Base-by-base conservation (phyloP, 1,140 invertebrate species). In the Episyrphus balteatus region DNA sequence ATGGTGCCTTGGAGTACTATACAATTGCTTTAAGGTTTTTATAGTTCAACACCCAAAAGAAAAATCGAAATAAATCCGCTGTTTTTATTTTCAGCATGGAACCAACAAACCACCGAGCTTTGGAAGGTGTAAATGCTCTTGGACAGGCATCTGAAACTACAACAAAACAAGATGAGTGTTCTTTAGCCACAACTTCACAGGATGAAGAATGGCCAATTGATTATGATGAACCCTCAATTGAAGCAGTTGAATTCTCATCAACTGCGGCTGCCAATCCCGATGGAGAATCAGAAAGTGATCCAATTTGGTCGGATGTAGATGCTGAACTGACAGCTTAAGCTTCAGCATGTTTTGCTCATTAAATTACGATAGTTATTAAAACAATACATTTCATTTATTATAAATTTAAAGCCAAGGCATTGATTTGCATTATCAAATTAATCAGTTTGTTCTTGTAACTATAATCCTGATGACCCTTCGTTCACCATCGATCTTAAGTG, bases 241-340 rank as follows among this genome's bases (percentile, higher is more conserved):
- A 62, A 36, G 49, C 43, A 1, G 48, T 58, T 15, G 60, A 62
- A 30, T 42, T 56, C 6, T 61, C 58, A 1, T 59, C 59, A 5
- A 51, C 54, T 17, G 51, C 55, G 12, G 51, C 46, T 13, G 42
- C 48, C 12, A 43, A 53, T 12, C 43, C 45, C 37, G 47, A 51
- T 5, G 58, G 56, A 40, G 52, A 51, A 30, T 44, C 12, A 2
- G 60, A 58, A 36, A 55, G 55, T 10, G 59, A 63, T 19, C 54
- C 58, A 15, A 55, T 64, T 13, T 62, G 58, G 57, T 55, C 60
- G 42, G 58, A 61, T 44, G 50, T 57, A 32, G 56, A 63, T 51
- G 49, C 51, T 1, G 61, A 63, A 30, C 47, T 60, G 31, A 54
- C 49, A n/a, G n/a, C n/a, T 26, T 26, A 26, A 8, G 21, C 21